phyloP scores from a whole-genome alignment of 2,797 vertebrate genomes.

The Platalea minor region DNA sequence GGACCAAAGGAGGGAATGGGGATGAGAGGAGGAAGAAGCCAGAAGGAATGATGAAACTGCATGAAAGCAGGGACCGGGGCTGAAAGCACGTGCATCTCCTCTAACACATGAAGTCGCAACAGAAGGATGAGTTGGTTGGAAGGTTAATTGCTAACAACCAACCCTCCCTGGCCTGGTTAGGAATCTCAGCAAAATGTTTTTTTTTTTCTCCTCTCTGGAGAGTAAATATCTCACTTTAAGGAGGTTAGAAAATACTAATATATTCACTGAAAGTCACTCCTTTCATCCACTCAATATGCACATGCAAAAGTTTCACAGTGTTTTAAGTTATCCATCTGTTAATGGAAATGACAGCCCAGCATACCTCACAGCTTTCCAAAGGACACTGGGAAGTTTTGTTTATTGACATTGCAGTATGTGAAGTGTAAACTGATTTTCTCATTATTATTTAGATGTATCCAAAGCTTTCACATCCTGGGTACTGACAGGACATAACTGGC shows the following conservation, averaged over 20 bases:
- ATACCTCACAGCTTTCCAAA: neutral
- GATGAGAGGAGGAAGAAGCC: neutral
- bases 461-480: slow-evolving; percentile 41
- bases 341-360: neutral
- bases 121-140: neutral
- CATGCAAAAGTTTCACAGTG: neutral
- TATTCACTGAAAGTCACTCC: neutral
- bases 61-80: neutral
- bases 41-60: neutral
- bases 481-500: slow-evolving; percentile 49
- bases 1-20: neutral
- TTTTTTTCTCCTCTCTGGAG: neutral
- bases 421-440: slow-evolving; percentile 37
- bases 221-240: neutral
- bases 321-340: slow-evolving; percentile 16
- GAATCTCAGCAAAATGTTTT: neutral
- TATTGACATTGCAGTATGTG: slow-evolving; percentile 13
- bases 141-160: neutral
- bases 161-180: neutral
- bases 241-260: neutral
- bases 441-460: slow-evolving; percentile 43
- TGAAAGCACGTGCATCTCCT: rapidly evolving
- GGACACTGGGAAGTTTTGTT: neutral
- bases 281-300: neutral
- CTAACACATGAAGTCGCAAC: neutral